phyloP scores from a whole-genome alignment of 2,797 vertebrate genomes.

The Melanotaenia pygmaea region DNA sequence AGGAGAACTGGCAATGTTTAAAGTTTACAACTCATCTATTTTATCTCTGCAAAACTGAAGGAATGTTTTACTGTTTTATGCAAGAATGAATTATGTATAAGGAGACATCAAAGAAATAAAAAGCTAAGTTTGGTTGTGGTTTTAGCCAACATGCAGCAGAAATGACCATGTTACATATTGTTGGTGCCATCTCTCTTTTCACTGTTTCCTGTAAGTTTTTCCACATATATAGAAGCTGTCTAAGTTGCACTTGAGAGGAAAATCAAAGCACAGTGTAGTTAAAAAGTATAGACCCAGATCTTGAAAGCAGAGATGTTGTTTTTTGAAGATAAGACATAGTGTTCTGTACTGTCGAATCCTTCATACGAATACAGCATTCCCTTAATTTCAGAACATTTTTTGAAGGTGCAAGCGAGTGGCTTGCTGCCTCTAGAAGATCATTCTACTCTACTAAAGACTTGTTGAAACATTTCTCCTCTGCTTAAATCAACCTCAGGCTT shows the following conservation, averaged over 20 bases:
- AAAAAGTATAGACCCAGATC: neutral
- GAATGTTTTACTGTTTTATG: neutral
- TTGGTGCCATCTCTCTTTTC: neutral
- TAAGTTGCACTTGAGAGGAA: neutral
- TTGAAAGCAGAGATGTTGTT: neutral
- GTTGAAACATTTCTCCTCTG: constrained; percentile 68
- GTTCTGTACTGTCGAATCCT: neutral
- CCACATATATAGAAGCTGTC: neutral
- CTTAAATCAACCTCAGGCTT: constrained; percentile 55
- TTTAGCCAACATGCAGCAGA: neutral
- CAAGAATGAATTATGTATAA: neutral
- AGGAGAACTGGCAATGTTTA: neutral
- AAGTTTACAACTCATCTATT: constrained; percentile 1
- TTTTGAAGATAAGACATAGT: neutral
- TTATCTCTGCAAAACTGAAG: neutral
- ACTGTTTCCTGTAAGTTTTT: neutral
- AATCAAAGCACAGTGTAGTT: neutral
- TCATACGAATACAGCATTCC: neutral
- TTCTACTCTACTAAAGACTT: constrained; percentile 40
- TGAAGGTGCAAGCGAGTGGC: neutral
- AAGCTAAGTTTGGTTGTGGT: neutral
- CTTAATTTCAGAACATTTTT: constrained; percentile 11
- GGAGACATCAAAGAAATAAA: neutral
- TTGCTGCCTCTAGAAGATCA: constrained; percentile 10
- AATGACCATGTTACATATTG: neutral